Base-by-base conservation (phyloP, 2,888 invertebrate genomes). In the Ernsta delagoae region DNA sequence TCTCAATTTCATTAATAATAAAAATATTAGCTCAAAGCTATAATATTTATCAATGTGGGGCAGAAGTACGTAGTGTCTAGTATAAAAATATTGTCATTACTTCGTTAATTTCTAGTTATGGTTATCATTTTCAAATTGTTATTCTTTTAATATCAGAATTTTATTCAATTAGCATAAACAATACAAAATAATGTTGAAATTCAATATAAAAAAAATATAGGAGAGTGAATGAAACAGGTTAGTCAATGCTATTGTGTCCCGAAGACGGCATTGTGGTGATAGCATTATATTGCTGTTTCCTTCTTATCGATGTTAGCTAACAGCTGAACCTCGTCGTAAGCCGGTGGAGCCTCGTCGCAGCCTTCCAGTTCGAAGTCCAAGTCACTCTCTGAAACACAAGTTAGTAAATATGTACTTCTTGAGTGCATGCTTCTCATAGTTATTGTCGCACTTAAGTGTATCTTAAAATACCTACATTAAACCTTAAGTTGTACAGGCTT, bases 221-320 rank as follows among this genome's bases (percentile, higher is more conserved):
- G n/a, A n/a, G n/a, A n/a, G n/a, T n/a, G n/a, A n/a, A n/a, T n/a
- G n/a, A n/a, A n/a, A n/a, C n/a, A n/a, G n/a, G n/a, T n/a, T n/a
- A n/a, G n/a, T n/a, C 36, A 36, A 4, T 36, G 36, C 36, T 36
- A 5, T 50, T 16, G 12, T 16, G 12, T n/a, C n/a, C n/a, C n/a
- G n/a, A n/a, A n/a, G n/a, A n/a, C n/a, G n/a, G n/a, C n/a, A n/a
- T n/a, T n/a, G n/a, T n/a, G n/a, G 7, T 50, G 0, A 6, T 6
- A 50, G 9, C n/a, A 41, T 59, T 83, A 90, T 73, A 91, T 90
- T 3, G 91, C 91, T 0, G 91, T 91, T 73, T 90, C 91, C 73
- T 85, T 88, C 71, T 78, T 76, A 12, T 82, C 81, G 0, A 78
- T 71, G 12, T 75, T 70, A 11, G 76, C 71, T 70, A 79, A 79